phyloP scores from a whole-genome alignment of 2,113 vertebrate species.

The Festucalex cinctus region DNA sequence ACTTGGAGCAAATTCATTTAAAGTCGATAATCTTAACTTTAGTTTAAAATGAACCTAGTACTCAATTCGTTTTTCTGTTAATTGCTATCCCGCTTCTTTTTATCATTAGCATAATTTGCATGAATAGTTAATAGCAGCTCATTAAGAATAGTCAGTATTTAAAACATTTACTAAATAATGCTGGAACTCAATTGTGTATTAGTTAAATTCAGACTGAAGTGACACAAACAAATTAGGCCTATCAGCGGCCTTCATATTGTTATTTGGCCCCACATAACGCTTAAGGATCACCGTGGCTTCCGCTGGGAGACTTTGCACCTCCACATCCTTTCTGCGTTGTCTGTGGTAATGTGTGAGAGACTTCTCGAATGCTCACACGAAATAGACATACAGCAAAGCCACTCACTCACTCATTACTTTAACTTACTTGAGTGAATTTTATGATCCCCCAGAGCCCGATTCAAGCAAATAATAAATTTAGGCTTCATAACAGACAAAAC shows the following conservation, averaged over 20 bases:
- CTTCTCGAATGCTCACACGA: slow-evolving; percentile 54
- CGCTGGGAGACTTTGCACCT: slow-evolving; percentile 62
- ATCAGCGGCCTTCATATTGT: slow-evolving; percentile 32
- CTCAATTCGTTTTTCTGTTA: too few relatives aligned
- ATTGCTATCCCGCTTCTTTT: too few relatives aligned
- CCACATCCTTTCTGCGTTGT: slow-evolving; percentile 62
- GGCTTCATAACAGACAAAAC: slow-evolving; percentile 46
- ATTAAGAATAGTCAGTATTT: too few relatives aligned
- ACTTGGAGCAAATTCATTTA: not conserved
- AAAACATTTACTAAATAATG: too few relatives aligned
- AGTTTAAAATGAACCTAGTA: too few relatives aligned
- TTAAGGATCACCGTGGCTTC: slow-evolving; percentile 61
- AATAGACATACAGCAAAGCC: slow-evolving; percentile 35
- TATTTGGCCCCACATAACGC: slow-evolving; percentile 42
- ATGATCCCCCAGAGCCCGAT: slow-evolving; percentile 32
- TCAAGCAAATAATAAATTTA: slow-evolving; percentile 47
- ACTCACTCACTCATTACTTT: slow-evolving; percentile 24
- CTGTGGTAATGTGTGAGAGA: slow-evolving; percentile 63
- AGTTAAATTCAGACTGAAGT: not conserved
- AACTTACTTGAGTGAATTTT: slow-evolving; percentile 16
- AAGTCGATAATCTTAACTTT: not conserved
- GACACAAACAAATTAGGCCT: slow-evolving; percentile 6
- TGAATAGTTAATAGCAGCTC: too few relatives aligned
- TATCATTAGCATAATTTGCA: too few relatives aligned
- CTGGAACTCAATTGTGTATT: not conserved